Evolutionary conservation across 2,888 invertebrate genomes (phyloP).

Genomic region (Seladonia tumulorum): DNA sequence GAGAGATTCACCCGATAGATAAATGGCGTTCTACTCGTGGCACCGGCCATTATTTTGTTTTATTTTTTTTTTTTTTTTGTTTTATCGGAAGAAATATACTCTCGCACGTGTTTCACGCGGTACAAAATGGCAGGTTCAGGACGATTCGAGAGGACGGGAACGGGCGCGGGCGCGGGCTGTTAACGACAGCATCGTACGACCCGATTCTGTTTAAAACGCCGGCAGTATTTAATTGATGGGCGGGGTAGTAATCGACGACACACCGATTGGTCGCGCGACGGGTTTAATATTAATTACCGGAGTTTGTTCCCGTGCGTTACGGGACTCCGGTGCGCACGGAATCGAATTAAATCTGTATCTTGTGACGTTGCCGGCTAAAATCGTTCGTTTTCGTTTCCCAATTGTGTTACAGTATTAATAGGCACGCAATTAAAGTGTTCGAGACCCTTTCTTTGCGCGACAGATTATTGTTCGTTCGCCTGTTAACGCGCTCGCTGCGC

Average conservation of each 20-base stretch:
- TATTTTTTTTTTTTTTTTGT: neutral
- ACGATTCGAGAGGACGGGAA: neutral
- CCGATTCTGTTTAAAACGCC: slow-evolving; percentile 51
- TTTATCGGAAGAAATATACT: slow-evolving; percentile 3
- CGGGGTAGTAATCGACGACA: slow-evolving; percentile 50
- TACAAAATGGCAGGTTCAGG: neutral
- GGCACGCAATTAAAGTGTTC: neutral
- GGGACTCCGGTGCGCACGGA: slow-evolving; percentile 23
- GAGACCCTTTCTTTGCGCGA: neutral
- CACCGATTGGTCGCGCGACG: slow-evolving; percentile 44
- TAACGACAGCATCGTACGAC: slow-evolving; percentile 28
- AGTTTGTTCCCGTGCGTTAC: slow-evolving; percentile 27
- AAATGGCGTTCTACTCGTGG: neutral
- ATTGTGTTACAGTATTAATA: neutral
- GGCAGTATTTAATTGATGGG: slow-evolving; percentile 54
- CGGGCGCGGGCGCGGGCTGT: slow-evolving; percentile 13
- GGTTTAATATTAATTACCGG: slow-evolving; percentile 62
- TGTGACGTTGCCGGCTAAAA: neutral
- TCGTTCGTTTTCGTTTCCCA: slow-evolving; percentile 11
- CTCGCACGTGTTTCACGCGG: slow-evolving; percentile 5
- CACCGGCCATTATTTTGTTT: neutral
- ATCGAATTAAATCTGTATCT: slow-evolving; percentile 48
- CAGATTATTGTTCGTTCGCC: neutral
- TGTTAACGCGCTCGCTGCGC: neutral
- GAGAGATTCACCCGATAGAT: neutral